Evolutionary conservation across 1,140 invertebrate species (phyloP).

Genomic region (Dysdera silvatica): DNA sequence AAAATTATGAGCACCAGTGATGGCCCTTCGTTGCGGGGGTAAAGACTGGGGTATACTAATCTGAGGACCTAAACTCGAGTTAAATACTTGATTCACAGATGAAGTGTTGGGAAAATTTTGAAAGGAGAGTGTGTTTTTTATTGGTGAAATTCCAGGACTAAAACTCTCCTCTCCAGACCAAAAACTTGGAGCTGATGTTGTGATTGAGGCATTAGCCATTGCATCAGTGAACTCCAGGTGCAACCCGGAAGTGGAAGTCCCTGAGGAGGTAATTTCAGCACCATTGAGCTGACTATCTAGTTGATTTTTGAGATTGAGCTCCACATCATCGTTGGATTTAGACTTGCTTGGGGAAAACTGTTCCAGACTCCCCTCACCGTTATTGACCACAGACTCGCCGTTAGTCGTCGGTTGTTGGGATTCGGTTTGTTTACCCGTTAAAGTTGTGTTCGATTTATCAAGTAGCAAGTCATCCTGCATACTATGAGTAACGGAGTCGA

Average conservation of each 20-base stretch:
- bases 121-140: conserved; percentile 48
- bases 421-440: conserved; percentile 24
- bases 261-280: conserved; percentile 1
- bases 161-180: conserved; percentile 48
- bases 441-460: conserved; percentile 7
- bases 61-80: conserved; percentile 47
- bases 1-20: conserved; percentile 61
- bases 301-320: conserved; percentile 15
- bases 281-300: conserved; percentile 22
- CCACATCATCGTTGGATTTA: conserved; percentile 35
- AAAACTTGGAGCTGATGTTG: conserved; percentile 41
- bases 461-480: conserved; percentile 56
- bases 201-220: conserved; percentile 27
- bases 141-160: conserved; percentile 42
- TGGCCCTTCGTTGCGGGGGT: conserved; percentile 51
- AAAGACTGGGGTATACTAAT: conserved; percentile 50
- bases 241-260: conserved; percentile 30
- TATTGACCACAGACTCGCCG: conserved; percentile 34
- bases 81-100: conserved; percentile 41
- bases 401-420: conserved; percentile 10
- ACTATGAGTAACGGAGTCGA: conserved; percentile 41
- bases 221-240: conserved; percentile 36
- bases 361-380: conserved; percentile 31
- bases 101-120: conserved; percentile 45
- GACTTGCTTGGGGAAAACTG: conserved; percentile 30